Evolutionary conservation across 1,140 invertebrate species (phyloP).

Genomic region (Ips nitidus): DNA sequence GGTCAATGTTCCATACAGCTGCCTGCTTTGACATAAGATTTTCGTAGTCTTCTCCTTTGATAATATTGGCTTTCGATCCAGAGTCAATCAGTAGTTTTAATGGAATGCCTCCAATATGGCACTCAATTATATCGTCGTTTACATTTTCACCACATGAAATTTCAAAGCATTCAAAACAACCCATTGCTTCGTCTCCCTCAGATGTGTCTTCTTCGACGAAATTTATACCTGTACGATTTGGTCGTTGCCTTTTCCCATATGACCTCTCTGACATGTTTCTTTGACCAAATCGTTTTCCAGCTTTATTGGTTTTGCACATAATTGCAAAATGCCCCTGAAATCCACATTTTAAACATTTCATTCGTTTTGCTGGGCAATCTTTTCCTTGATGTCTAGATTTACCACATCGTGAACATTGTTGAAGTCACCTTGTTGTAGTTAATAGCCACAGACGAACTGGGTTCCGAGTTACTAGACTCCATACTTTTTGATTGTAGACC

Average conservation of each 20-base stretch:
- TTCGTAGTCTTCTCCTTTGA: not conserved
- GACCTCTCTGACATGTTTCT: not conserved
- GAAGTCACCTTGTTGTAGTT: not conserved
- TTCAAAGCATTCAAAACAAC: not conserved
- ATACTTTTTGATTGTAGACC: not conserved
- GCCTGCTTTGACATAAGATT: not conserved
- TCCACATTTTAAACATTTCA: not conserved
- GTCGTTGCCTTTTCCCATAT: not conserved
- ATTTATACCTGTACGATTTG: not conserved
- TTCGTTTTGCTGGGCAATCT: not conserved
- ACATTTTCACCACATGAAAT: not conserved
- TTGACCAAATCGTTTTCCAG: not conserved
- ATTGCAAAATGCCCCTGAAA: not conserved
- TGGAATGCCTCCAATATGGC: slow-evolving; percentile 49
- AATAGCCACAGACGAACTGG: not conserved
- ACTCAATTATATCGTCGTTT: slow-evolving; percentile 24
- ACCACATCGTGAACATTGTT: not conserved
- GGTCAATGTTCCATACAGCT: not conserved
- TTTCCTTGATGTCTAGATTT: not conserved
- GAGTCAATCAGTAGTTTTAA: slow-evolving; percentile 49
- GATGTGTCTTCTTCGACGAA: not conserved
- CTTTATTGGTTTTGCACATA: not conserved
- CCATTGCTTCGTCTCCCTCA: not conserved
- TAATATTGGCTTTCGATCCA: slow-evolving; percentile 38
- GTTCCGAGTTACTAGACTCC: not conserved